Evolutionary conservation across 1,140 invertebrate species (phyloP).

Genomic region (Orchestia grillus): DNA sequence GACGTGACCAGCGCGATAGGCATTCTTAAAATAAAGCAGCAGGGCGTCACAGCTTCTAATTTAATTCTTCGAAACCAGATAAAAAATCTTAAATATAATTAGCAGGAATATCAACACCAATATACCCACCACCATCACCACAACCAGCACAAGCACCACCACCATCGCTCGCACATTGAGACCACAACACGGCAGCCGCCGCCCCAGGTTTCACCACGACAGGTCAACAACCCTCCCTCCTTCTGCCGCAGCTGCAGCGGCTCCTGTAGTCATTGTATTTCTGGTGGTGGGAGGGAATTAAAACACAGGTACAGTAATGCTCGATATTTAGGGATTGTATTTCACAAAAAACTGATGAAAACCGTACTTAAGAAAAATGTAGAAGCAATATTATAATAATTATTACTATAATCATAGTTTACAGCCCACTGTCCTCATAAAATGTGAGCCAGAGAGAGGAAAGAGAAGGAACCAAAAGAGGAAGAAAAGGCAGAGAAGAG

Average conservation of each 20-base stretch:
- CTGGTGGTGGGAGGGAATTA: neutral
- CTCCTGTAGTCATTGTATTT: neutral
- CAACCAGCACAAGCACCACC: neutral
- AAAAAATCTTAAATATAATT: neutral
- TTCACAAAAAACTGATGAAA: no score
- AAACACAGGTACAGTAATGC: neutral
- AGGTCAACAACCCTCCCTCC: neutral
- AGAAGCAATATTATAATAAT: no score
- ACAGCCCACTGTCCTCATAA: no score
- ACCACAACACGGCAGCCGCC: neutral
- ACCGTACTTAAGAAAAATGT: no score
- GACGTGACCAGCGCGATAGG: neutral
- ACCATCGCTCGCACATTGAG: neutral
- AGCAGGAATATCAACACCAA: neutral
- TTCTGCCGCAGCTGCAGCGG: neutral
- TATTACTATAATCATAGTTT: no score
- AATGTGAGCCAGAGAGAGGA: no score
- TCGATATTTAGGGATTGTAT: no score
- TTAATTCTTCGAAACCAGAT: neutral
- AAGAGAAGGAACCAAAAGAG: no score
- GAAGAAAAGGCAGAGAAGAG: no score
- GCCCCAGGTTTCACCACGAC: neutral
- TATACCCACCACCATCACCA: neutral
- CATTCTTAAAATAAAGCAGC: neutral
- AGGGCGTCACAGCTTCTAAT: no score